Percentiles rank a stretch among this genome's conserved stretches.
Evolutionary conservation across 2,888 invertebrate species (phyloP).

Genomic region (Watsonalla binaria): DNA sequence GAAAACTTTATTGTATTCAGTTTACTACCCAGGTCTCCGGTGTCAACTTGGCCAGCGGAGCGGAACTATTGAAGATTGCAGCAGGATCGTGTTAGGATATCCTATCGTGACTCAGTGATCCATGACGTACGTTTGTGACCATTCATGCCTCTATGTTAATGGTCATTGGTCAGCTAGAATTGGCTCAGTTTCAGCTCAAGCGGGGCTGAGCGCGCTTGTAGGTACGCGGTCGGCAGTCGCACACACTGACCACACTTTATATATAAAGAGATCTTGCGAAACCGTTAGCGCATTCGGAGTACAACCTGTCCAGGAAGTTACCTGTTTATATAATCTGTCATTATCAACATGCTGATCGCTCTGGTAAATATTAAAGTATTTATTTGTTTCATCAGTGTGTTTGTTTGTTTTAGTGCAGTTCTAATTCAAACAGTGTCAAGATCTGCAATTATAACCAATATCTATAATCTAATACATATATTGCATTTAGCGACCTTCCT

Average conservation of each 20-base stretch:
- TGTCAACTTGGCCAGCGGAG: not conserved
- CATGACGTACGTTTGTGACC: slow-evolving; percentile 47
- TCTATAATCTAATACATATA: slow-evolving; percentile 8
- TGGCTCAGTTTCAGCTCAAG: slow-evolving; percentile 64
- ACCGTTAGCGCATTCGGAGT: slow-evolving; percentile 71
- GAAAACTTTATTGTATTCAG: no score
- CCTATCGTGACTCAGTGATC: slow-evolving; percentile 28
- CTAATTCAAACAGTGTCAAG: slow-evolving; percentile 11
- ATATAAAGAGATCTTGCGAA: slow-evolving; percentile 73
- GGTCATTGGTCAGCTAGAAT: slow-evolving; percentile 55
- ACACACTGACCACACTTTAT: slow-evolving; percentile 53
- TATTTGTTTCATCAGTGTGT: slow-evolving; percentile 13
- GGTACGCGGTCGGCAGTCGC: slow-evolving; percentile 38
- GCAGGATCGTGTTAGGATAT: slow-evolving; percentile 12
- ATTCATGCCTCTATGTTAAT: slow-evolving; percentile 64
- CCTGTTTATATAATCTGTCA: slow-evolving; percentile 47
- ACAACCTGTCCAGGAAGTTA: slow-evolving; percentile 70
- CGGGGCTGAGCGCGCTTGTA: slow-evolving; percentile 42
- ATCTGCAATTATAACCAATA: slow-evolving; percentile 15
- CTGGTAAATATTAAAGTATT: slow-evolving; percentile 44
- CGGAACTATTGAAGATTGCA: slow-evolving; percentile 18
- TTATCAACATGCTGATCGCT: slow-evolving; percentile 51
- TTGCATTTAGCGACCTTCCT: slow-evolving; percentile 30
- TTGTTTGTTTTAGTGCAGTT: slow-evolving; percentile 7
- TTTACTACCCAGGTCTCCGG: not conserved